phyloP scores from a whole-genome alignment of 1,140 invertebrate genomes.

The Ruditapes philippinarum region DNA sequence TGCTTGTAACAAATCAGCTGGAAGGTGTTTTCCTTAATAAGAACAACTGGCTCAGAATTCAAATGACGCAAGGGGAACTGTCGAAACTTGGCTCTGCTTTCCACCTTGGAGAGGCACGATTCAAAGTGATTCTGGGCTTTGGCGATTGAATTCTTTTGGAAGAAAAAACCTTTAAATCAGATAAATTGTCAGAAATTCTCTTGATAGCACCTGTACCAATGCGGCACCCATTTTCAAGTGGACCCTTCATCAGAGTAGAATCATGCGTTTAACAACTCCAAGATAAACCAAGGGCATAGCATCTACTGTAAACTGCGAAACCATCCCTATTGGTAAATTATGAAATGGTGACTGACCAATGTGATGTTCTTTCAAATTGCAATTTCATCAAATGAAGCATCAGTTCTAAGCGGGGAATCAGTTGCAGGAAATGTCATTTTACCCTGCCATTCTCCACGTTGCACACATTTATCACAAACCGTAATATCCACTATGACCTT shows the following conservation, averaged over 20 bases:
- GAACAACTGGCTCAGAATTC: too few species aligned
- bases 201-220: slow-evolving; percentile 7
- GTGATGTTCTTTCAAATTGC: slow-evolving; percentile 62
- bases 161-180: not conserved
- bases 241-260: slow-evolving; percentile 55
- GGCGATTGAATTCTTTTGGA: slow-evolving; percentile 33
- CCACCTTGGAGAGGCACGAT: slow-evolving; percentile 49
- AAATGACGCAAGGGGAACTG: too few species aligned
- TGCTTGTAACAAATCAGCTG: slow-evolving; percentile 73
- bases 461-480: slow-evolving; percentile 83
- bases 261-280: slow-evolving; percentile 49
- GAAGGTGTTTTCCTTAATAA: too few species aligned
- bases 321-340: slow-evolving; percentile 37
- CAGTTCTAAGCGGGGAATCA: slow-evolving; percentile 47
- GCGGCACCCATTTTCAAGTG: too few species aligned
- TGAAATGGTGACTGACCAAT: slow-evolving; percentile 47
- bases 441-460: slow-evolving; percentile 54
- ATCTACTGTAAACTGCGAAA: slow-evolving; percentile 66
- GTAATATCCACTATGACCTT: too few species aligned
- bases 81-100: slow-evolving; percentile 71
- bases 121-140: slow-evolving; percentile 21
- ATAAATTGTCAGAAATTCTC: slow-evolving; percentile 51
- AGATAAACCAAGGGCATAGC: slow-evolving; percentile 67
- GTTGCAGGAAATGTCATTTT: slow-evolving; percentile 74
- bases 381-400: slow-evolving; percentile 72